Conservation (phyloP, 2,113 vertebrate genomes). For the mouse (Mus musculus) region DNA sequence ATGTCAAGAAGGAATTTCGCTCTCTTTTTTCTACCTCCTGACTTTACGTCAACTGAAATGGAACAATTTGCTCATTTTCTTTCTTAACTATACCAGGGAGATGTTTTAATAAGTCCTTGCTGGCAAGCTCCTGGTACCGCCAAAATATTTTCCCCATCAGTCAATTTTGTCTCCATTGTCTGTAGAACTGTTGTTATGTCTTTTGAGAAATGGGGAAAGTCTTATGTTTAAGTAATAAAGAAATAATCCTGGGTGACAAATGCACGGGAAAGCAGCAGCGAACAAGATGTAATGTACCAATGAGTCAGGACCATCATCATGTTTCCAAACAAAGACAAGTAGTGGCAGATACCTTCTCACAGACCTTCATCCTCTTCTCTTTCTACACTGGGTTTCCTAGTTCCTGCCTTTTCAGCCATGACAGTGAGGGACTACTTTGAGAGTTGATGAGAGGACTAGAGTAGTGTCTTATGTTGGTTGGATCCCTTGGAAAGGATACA, state of each 20-base stretch:
- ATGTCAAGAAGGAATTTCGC: constrained; percentile 75
- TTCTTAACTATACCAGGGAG: constrained; percentile 81
- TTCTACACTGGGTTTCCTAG: neutral
- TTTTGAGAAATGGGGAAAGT: constrained; percentile 74
- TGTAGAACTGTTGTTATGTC: constrained; percentile 72
- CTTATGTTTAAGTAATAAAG: constrained; percentile 76
- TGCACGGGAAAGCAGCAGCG: constrained; percentile 15
- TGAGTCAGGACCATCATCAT: constrained; percentile 59
- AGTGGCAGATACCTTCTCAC: neutral
- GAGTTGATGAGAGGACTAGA: neutral
- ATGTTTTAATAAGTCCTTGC: constrained; percentile 81
- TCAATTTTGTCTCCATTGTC: constrained; percentile 72
- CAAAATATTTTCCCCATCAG: constrained; percentile 65
- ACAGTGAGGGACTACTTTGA: neutral
- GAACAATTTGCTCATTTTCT: constrained; percentile 76
- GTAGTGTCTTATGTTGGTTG: neutral
- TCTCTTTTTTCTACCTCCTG: constrained; percentile 52
- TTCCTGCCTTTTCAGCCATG: neutral
- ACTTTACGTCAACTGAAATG: constrained; percentile 51
- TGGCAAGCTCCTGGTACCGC: constrained; percentile 67
- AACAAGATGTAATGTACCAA: constrained; percentile 67
- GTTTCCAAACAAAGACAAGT: constrained; percentile 44
- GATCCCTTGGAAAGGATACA: neutral
- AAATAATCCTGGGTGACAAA: constrained; percentile 70
- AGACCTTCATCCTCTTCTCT: neutral